Base-by-base conservation (phyloP, 2,113 vertebrate genomes). In the Furnarius figulus region DNA sequence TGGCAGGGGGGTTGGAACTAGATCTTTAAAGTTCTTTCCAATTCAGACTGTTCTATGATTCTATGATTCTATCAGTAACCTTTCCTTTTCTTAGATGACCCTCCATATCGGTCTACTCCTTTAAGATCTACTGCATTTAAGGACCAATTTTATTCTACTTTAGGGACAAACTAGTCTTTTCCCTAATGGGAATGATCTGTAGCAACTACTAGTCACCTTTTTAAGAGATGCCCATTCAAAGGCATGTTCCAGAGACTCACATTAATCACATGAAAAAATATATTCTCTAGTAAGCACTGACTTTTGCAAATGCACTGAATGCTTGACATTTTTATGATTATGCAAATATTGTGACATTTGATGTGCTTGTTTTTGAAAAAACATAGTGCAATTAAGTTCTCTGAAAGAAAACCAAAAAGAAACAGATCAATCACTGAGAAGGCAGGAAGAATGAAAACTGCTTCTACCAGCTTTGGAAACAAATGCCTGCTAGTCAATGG, bases 391-490 rank as follows among this genome's bases (percentile, higher is more conserved):
- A 92, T 94, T 93, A 94, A 93, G 49, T 92, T 90, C 33, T 85
- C 79, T 50, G 70, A 78, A 89, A 81, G 65, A 91, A 90, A 89
- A 79, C 17, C 37, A 96, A 55, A 92, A 88, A 70, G 83, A 97
- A 97, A 94, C 75, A 94, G 91, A 89, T 96, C 93, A 95, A 91
- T 95, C 95, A 95, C 22, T 50, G 56, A 83, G 68, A 93, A 93
- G 78, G 52, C 59, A 93, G 2, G 28, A 92, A 94, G 95, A 91
- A 87, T 91, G 92, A 90, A 89, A 91, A 75, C 58, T 79, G 71
- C 58, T 90, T 95, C 92, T 90, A 68, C 67, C 56, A 81, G 33
- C 74, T 85, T 87, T 87, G 67, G 80, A 94, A 96, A 81, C 27
- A 95, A 95, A 91, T 25, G 33, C 14, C 46, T 91, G 22, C 22